Conservation (phyloP, 2,797 vertebrate genomes). For the Anabas testudineus region DNA sequence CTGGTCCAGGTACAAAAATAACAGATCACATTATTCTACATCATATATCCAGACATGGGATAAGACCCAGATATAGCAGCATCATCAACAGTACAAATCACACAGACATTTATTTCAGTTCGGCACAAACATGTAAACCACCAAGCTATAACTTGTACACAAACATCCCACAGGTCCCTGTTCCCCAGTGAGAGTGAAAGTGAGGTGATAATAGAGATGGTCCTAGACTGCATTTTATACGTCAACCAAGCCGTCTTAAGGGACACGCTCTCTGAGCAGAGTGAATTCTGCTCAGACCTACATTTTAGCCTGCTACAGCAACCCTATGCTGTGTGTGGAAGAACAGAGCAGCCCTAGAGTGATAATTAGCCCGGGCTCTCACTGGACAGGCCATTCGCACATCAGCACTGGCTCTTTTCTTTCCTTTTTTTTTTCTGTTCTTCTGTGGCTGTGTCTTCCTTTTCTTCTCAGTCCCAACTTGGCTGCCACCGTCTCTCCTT, state of each 20-base stretch:
- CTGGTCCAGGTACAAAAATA: not conserved
- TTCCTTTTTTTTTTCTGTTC: constrained; percentile 41
- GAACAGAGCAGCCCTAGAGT: constrained; percentile 71
- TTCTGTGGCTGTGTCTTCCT: constrained; percentile 28
- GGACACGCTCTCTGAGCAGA: constrained; percentile 42
- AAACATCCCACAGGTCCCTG: not conserved
- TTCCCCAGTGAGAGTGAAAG: constrained; percentile 28
- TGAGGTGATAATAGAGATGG: constrained; percentile 40
- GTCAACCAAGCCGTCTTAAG: constrained; percentile 43
- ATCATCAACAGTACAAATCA: not conserved
- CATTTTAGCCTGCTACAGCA: constrained; percentile 49
- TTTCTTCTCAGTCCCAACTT: constrained; percentile 38
- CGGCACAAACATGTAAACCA: not conserved
- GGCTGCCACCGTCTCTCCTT: constrained; percentile 41
- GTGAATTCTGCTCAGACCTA: constrained; percentile 55
- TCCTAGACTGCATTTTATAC: constrained; percentile 30
- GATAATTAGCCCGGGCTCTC: constrained; percentile 76
- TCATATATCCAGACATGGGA: not conserved
- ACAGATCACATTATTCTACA: not conserved
- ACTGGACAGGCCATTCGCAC: constrained; percentile 60
- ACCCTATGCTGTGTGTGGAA: constrained; percentile 51
- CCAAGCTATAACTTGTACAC: not conserved
- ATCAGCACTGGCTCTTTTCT: constrained; percentile 50
- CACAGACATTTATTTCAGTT: constrained; percentile 1
- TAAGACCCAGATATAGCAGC: not conserved